Evolutionary conservation across 1,140 invertebrate genomes (phyloP).

Genomic region (Charaxes varanes): DNA sequence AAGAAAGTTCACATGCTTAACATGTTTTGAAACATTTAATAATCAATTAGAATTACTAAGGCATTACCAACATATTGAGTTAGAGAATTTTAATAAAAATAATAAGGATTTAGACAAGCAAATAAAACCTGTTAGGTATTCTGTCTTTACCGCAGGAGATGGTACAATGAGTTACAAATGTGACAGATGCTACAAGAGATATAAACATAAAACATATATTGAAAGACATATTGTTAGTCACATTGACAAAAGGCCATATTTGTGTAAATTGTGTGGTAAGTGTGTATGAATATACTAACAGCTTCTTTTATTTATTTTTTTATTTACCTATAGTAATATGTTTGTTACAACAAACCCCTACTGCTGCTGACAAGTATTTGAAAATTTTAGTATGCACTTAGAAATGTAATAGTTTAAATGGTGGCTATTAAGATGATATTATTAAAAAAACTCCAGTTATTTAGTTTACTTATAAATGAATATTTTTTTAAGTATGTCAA

Average conservation of each 20-base stretch:
- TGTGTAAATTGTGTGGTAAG: slow-evolving; percentile 55
- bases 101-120: slow-evolving; percentile 19
- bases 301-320: too few relatives aligned
- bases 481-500: slow-evolving; percentile 4
- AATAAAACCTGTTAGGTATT: slow-evolving; percentile 14
- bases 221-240: slow-evolving; percentile 31
- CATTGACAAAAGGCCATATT: slow-evolving; percentile 31
- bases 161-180: slow-evolving; percentile 29
- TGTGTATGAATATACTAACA: too few relatives aligned
- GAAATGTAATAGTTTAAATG: too few relatives aligned
- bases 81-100: slow-evolving; percentile 12
- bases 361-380: too few relatives aligned
- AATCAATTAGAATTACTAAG: slow-evolving; percentile 24
- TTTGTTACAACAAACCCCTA: too few relatives aligned
- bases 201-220: slow-evolving; percentile 26
- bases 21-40: slow-evolving; percentile 31
- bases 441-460: slow-evolving; percentile 1
- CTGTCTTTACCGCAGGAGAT: slow-evolving; percentile 7
- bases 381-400: too few relatives aligned
- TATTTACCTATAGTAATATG: too few relatives aligned
- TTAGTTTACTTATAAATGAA: not conserved
- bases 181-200: slow-evolving; percentile 32
- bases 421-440: too few relatives aligned
- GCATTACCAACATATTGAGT: slow-evolving; percentile 32
- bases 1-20: slow-evolving; percentile 32